phyloP scores from a whole-genome alignment of 2,113 vertebrate species.

The Dromaius novaehollandiae region DNA sequence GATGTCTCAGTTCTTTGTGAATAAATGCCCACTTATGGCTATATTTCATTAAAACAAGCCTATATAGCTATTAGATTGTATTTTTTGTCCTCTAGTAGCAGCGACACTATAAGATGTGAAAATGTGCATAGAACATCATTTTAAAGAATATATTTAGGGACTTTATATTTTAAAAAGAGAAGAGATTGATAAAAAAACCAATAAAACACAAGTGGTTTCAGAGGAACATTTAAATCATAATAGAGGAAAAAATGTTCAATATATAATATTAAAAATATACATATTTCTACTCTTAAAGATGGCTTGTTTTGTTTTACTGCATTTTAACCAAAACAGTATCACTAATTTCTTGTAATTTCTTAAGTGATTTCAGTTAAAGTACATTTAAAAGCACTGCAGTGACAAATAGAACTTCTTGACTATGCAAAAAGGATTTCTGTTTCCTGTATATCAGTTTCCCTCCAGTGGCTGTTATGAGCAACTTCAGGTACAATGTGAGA shows the following conservation, averaged over 20 bases:
- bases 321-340: not conserved
- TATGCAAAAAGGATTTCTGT: not conserved
- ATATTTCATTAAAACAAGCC: not conserved
- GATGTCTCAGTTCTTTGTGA: not conserved
- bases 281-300: not conserved
- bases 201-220: not conserved
- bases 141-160: not conserved
- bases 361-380: not conserved
- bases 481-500: not conserved
- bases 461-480: conserved; percentile 12
- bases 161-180: not conserved
- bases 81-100: not conserved
- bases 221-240: not conserved
- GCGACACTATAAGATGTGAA: not conserved
- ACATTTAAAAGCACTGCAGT: not conserved
- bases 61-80: not conserved
- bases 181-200: not conserved
- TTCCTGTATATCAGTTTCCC: conserved; percentile 18
- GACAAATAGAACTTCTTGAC: not conserved
- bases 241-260: not conserved
- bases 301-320: not conserved
- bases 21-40: not conserved
- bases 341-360: not conserved
- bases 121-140: not conserved
- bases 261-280: not conserved